Base-by-base conservation (phyloP, 1,140 invertebrate species). In the Drosophila gunungcola region DNA sequence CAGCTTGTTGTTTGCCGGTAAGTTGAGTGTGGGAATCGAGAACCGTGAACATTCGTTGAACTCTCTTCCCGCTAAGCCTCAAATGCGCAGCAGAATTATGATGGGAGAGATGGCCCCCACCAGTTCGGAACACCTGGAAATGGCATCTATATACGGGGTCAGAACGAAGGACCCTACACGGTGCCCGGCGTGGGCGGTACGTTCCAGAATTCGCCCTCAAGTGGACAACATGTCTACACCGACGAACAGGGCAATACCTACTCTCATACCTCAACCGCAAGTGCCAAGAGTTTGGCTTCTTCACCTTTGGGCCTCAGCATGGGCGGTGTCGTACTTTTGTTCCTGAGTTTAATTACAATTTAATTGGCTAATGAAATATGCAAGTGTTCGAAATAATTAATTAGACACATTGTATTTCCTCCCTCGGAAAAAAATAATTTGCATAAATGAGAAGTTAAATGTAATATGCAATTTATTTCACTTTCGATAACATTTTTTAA, bases 141-240 rank as follows among this genome's bases (percentile, higher is more conserved):
- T 10, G 80, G 74, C 11, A 60, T 85, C 3, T 84, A 84, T 2
- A 85, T 84, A 39, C 65, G 80, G 5, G 80, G 80, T 12, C 72
- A 85, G 5, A 84, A 84, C 27, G 68, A 81, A 42, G 78, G 82
- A 27, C n/a, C 52, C 29, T 82, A 82, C 27, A 68, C 62, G 16
- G 83, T 82, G 10, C 69, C 75, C 4, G 83, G 74, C 0, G 78
- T 82, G 5, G 45, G 6, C 4, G 82, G 83, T n/a, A 63, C 61
- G 27, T 85, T 85, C 64, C 64, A 88, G 34, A 65, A 88, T n/a
- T 61, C 64, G 2, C 41, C 78, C 1, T 21, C 39, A 7, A 41
- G 13, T 7, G 74, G 80, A 3, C 12, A 39, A 6, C 80, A 83
- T 43, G 34, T 27, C 10, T 83, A 69, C 52, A 79, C 51, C 0